phyloP scores from a whole-genome alignment of 2,113 vertebrate genomes.

The Proteles cristata region DNA sequence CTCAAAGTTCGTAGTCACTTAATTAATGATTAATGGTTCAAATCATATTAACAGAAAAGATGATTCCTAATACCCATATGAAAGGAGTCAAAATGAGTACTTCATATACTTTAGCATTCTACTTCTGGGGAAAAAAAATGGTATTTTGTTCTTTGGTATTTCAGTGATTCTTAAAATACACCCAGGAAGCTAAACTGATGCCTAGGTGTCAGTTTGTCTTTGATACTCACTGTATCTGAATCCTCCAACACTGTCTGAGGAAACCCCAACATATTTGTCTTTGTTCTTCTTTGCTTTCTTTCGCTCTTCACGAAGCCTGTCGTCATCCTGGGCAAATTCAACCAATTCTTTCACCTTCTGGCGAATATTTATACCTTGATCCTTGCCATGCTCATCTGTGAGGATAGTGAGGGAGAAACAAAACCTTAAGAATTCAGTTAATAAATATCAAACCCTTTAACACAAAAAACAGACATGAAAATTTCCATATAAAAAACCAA shows the following conservation, averaged over 20 bases:
- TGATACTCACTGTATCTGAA: slow-evolving; percentile 92
- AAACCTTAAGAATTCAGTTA: slow-evolving; percentile 57
- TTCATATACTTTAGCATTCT: background rate
- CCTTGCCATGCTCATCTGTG: slow-evolving; percentile 97
- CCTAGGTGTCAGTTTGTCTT: background rate
- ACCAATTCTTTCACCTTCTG: slow-evolving; percentile 99
- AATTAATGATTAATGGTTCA: slow-evolving; percentile 30
- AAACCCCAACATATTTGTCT: slow-evolving; percentile 98
- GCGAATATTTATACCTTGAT: slow-evolving; percentile 98
- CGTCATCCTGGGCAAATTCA: slow-evolving; percentile 98
- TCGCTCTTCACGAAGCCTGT: slow-evolving; percentile 95
- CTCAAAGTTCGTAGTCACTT: slow-evolving; percentile 2
- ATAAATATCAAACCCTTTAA: slow-evolving; percentile 26
- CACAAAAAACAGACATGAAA: background rate
- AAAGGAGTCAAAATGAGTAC: slow-evolving; percentile 5
- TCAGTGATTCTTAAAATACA: slow-evolving; percentile 54
- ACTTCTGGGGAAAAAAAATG: background rate
- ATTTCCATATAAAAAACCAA: background rate
- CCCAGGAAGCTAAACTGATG: slow-evolving; percentile 11
- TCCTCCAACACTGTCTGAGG: slow-evolving; percentile 94
- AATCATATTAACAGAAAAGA: background rate
- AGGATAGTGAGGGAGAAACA: background rate
- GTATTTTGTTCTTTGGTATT: background rate
- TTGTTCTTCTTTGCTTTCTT: slow-evolving; percentile 99
- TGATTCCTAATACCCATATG: background rate